A percentile compares a stretch with the other conserved stretches of the same genome.
Evolutionary conservation across 1,140 invertebrate species (phyloP).

Genomic region (Tetraneura akinire): DNA sequence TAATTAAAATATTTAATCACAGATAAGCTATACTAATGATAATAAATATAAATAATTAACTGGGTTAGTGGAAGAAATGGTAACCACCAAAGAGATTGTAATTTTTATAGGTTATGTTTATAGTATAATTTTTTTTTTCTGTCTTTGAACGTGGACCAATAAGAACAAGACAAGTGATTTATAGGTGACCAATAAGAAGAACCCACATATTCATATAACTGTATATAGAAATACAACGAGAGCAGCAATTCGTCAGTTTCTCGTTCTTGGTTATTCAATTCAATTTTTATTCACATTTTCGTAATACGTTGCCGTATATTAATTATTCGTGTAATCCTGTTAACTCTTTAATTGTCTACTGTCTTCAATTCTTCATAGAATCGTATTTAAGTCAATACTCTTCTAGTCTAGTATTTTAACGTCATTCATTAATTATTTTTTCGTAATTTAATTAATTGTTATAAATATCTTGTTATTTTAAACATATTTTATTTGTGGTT

Average conservation of each 20-base stretch:
- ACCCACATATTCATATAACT: slow-evolving; percentile 44
- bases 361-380: no score
- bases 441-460: neutral
- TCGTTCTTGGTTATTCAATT: neutral
- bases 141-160: slow-evolving; percentile 63
- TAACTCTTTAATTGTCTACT: no score
- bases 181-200: slow-evolving; percentile 20
- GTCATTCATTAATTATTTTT: neutral
- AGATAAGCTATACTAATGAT: neutral
- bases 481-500: neutral
- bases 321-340: no score
- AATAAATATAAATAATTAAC: no score
- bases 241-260: slow-evolving; percentile 27
- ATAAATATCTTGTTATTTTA: neutral
- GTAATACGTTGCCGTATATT: neutral
- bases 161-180: slow-evolving; percentile 60
- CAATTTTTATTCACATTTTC: neutral
- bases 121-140: neutral
- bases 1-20: neutral
- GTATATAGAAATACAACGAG: slow-evolving; percentile 37
- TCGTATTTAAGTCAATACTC: no score
- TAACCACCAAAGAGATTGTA: neutral
- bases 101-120: slow-evolving; percentile 13
- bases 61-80: no score
- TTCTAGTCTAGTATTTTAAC: no score